Evolutionary conservation across 2,888 invertebrate species (phyloP), one percentile per base, ranked within the genome.

Genomic region (Pseudanteris insignis): DNA sequence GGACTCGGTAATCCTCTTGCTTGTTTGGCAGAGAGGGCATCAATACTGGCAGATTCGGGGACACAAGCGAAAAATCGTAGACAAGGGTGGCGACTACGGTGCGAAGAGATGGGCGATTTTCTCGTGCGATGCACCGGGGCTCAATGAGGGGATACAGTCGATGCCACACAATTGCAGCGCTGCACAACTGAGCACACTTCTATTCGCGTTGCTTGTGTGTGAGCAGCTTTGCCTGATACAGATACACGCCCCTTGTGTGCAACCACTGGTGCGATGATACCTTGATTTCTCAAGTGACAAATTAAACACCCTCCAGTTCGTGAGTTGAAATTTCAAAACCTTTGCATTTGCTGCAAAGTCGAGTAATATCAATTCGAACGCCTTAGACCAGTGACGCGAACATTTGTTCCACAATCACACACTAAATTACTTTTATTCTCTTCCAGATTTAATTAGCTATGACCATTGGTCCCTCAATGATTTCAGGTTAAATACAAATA

Each of bases 1-100:
- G 79, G 79, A 80, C 79, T 80, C 75, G 77, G 76, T 80, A 80
- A 80, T 80, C 79, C 78, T 78, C 78, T 79, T 78, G 71, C 69
- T 75, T 70, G 77, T 78, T 78, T 78, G 78, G 67, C 72, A 72
- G 72, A 71, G 73, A 73, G 68, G 66, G 63, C 65, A 59, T 53
- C 54, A 61, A 59, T 63, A 63, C 50, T 60, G 60, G 58, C 57
- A 46, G 9, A 6, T 46, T 53, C 43, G 38, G 46, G 38, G 47
- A 46, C 46, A 34, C 58, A 41, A 58, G 44, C 43, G 41, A 47
- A 47, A 51, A 60, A 60, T 59, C 50, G 34, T 28, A 41, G 54
- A 61, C 48, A 53, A 38, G 60, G 50, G 59, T 47, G 46, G 68
- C 73, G 75, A 75, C 75, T 73, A 70, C 62, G 62, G 51, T 73